A percentile compares a stretch with the other conserved stretches of the same genome.
Conservation (phyloP, 2,888 invertebrate genomes). For the Drosophila putrida region DNA sequence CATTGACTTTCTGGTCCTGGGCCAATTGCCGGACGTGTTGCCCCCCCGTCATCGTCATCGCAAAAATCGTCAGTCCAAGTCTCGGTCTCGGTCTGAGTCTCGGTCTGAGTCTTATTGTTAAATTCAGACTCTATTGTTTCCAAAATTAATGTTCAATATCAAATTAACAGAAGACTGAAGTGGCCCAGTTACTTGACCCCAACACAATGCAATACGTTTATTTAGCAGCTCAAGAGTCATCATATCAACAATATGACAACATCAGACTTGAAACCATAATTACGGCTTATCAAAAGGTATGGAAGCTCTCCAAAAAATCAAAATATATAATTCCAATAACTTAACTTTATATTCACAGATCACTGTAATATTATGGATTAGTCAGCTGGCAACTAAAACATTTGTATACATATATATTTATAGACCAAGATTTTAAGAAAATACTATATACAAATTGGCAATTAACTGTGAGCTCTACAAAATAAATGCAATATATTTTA, state of each 20-base stretch:
- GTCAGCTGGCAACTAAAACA: neutral
- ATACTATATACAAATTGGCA: conserved; percentile 5
- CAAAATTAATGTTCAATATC: neutral
- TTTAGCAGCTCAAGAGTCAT: neutral
- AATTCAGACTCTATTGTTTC: neutral
- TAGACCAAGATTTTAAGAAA: conserved; percentile 1
- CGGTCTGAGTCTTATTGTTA: neutral
- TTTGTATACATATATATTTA: neutral
- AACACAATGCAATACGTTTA: neutral
- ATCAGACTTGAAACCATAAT: neutral
- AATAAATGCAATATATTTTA: conserved; percentile 13
- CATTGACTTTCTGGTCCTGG: conserved; percentile 52
- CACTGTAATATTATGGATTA: neutral
- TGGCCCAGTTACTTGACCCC: neutral
- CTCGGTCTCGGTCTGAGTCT: neutral
- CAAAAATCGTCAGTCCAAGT: neutral
- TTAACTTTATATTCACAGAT: neutral
- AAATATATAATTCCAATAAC: neutral
- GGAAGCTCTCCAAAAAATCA: too few relatives aligned
- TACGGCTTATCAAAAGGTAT: neutral
- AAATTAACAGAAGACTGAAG: neutral
- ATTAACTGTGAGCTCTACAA: conserved; percentile 8
- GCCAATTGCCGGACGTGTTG: conserved; percentile 35
- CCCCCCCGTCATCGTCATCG: conserved; percentile 9
- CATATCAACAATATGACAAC: neutral